A percentile compares a stretch with the other conserved stretches of the same genome.
These are phyloP conservation scores for Lamproptera curius DNA, from an alignment of 2,888 invertebrate species.

Conservation along the genomic window DNA sequence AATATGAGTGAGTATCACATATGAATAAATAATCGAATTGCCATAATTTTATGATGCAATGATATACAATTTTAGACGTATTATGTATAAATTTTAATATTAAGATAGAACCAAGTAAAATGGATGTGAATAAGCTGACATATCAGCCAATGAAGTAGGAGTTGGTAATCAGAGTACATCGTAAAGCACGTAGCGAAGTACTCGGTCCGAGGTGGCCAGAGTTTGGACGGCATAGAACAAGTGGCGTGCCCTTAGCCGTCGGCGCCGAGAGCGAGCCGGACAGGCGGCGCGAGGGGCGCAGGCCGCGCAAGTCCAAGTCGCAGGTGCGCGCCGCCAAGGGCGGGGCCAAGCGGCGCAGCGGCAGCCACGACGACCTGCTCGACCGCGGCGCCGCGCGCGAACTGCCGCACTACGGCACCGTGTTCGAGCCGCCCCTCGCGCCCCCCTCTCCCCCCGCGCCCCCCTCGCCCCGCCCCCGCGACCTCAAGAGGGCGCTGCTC, in stretches of 20 bases:
- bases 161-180: not conserved
- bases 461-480: conserved; percentile 8
- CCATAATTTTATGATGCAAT: no score
- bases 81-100: no score
- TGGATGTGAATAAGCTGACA: no score
- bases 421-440: conserved; percentile 52
- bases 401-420: conserved; percentile 77
- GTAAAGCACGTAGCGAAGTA: no score
- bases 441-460: not conserved
- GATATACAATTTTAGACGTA: no score
- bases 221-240: conserved; percentile 19
- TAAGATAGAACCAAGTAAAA: no score
- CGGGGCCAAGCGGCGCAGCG: conserved; percentile 50
- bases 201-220: not conserved
- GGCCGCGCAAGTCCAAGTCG: conserved; percentile 39
- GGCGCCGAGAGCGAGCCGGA: conserved; percentile 7
- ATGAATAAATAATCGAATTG: no score
- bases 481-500: conserved; percentile 25
- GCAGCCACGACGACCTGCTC: conserved; percentile 60
- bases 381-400: conserved; percentile 52
- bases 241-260: conserved; percentile 16
- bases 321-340: conserved; percentile 34
- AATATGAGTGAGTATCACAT: no score
- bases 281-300: conserved; percentile 30
- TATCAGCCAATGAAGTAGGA: conserved; percentile 17